Evolutionary conservation across 1,140 invertebrate genomes (phyloP).

Genomic region (Heliconius nattereri): DNA sequence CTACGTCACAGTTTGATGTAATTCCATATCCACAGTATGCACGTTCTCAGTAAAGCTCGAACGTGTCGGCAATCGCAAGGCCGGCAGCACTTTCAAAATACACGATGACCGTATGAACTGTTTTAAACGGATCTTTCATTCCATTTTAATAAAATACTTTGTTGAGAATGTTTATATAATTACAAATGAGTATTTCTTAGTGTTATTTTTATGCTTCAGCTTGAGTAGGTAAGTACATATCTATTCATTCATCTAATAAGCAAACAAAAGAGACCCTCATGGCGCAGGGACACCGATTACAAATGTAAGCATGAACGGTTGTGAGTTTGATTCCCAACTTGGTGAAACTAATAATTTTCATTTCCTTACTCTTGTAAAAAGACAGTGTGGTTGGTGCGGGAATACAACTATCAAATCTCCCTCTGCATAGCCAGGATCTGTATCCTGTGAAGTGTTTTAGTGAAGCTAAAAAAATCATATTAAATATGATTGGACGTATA

Average conservation of each 20-base stretch:
- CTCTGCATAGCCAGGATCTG: too few relatives aligned
- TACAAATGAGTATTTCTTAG: neutral
- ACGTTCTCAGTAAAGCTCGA: conserved; percentile 24
- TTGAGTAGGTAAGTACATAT: neutral
- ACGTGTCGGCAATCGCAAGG: conserved; percentile 28
- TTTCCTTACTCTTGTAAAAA: neutral
- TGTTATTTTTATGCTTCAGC: neutral
- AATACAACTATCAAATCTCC: too few relatives aligned
- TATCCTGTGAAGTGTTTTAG: too few relatives aligned
- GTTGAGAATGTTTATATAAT: neutral
- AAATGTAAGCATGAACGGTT: neutral
- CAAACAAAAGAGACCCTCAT: neutral
- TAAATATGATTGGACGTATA: too few relatives aligned
- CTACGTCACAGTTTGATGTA: conserved; percentile 32
- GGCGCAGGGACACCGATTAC: too few relatives aligned
- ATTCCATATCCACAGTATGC: conserved; percentile 31
- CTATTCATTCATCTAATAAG: neutral
- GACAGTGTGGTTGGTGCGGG: too few relatives aligned
- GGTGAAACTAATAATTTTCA: neutral
- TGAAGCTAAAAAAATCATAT: too few relatives aligned
- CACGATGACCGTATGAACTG: neutral
- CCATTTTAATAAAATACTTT: neutral
- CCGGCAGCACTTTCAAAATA: conserved; percentile 29
- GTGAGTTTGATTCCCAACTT: too few relatives aligned
- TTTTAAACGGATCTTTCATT: neutral